Evolutionary conservation across 2,113 vertebrate genomes (phyloP).

Genomic region (Ameiurus melas): DNA sequence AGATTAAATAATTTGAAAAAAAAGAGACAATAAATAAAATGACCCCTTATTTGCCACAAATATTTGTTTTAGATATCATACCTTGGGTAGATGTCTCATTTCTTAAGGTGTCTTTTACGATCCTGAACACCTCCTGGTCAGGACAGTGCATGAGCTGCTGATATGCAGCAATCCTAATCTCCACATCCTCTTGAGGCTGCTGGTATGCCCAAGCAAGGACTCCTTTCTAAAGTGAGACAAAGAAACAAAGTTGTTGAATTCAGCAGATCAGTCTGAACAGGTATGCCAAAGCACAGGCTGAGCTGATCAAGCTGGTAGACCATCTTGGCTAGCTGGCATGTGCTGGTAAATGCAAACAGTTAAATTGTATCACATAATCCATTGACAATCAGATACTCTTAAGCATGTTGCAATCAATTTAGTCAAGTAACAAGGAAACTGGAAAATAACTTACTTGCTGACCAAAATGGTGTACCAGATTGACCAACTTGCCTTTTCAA

Average conservation of each 20-base stretch:
- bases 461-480: not conserved
- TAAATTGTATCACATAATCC: not conserved
- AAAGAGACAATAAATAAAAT: not conserved
- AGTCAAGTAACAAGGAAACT: not conserved
- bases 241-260: not conserved
- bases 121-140: conserved; percentile 69
- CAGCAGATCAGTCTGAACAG: not conserved
- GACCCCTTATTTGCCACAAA: not conserved
- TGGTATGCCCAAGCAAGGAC: conserved; percentile 77
- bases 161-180: conserved; percentile 84
- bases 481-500: not conserved
- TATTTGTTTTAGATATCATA: conserved; percentile 50
- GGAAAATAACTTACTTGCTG: not conserved
- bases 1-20: not conserved
- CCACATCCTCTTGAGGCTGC: conserved; percentile 73
- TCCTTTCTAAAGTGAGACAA: conserved; percentile 70
- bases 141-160: conserved; percentile 83
- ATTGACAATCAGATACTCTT: not conserved
- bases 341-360: not conserved
- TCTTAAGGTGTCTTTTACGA: conserved; percentile 73
- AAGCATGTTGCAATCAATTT: not conserved
- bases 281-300: not conserved
- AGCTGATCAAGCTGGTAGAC: not conserved
- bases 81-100: conserved; percentile 85
- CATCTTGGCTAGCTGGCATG: not conserved